Evolutionary conservation across 2,797 vertebrate genomes (phyloP).

Genomic region (Onychomys arenicola): DNA sequence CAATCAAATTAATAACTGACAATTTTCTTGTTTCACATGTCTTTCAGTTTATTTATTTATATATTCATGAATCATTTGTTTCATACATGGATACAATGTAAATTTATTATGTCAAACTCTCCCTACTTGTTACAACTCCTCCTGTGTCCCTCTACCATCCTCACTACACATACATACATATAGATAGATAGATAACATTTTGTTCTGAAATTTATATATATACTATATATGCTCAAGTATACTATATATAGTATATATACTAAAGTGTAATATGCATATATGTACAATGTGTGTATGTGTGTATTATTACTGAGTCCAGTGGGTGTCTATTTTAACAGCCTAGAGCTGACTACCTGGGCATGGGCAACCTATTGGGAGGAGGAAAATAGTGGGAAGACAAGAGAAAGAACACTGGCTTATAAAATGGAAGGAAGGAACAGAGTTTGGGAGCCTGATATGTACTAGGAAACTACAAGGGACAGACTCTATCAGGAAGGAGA

Average conservation of each 20-base stretch:
- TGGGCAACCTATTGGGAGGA: too few species aligned
- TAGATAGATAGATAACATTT: too few species aligned
- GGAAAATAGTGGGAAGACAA: not conserved
- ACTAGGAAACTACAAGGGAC: not conserved
- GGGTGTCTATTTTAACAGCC: not conserved
- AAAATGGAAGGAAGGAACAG: not conserved
- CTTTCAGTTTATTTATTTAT: not conserved
- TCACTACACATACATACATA: too few species aligned
- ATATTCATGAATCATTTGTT: not conserved
- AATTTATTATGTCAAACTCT: not conserved
- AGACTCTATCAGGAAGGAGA: not conserved
- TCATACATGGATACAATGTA: not conserved
- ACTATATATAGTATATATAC: too few species aligned
- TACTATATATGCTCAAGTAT: too few species aligned
- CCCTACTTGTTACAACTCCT: not conserved
- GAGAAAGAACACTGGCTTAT: not conserved
- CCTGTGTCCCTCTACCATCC: not conserved
- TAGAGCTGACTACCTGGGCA: not conserved
- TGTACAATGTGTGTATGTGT: too few species aligned
- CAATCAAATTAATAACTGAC: not conserved
- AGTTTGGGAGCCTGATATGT: not conserved
- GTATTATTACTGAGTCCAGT: not conserved
- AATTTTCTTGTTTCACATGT: not conserved
- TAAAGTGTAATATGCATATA: too few species aligned
- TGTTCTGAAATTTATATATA: too few species aligned